Base-by-base conservation (phyloP, 2,888 invertebrate genomes). In the Autographa pulchrina region DNA sequence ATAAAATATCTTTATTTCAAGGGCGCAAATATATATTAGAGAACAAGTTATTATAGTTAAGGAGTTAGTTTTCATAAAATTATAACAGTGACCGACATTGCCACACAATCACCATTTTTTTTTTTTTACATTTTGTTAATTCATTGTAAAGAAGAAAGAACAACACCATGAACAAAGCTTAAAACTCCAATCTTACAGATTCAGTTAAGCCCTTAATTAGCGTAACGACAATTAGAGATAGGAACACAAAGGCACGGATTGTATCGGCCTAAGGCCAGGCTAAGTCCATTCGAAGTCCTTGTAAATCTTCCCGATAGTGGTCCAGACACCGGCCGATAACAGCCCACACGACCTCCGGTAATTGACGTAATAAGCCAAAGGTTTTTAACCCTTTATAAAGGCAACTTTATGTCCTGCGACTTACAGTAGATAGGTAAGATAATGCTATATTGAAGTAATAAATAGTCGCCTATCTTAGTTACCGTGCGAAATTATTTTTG, bases 291-390 rank as follows among this genome's bases (percentile, higher is more conserved):
- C 25, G 25, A 87, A 79, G 85, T 87, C 84, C 89, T 88, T 91
- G 94, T 94, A 94, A 94, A 94, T 94, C 94, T 93, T 89, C 70
- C 78, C 85, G 94, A 94, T 94, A 94, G 86, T 73, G 81, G 85
- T 81, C 86, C 84, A 85, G 91, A 88, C 91, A 91, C 86, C 72
- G 78, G 80, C 71, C 85, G 94, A 94, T 94, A 94, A 92, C 88
- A 82, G 83, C 78, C 87, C 89, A 84, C 92, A 92, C 92, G 93
- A 92, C 89, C 90, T 83, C 81, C 88, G 48, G 91, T 94, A 94
- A 94, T 94, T 94, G 94, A 93, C 93, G 91, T 92, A 92, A 92
- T 93, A 92, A 89, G 86, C 85, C 87, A 85, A 86, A 86, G 87
- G 87, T 86, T 89, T 87, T 89, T 87, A 86, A 86, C 86, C 82